Percentiles rank a stretch among this genome's conserved stretches.
These are phyloP conservation scores for Hypercompe scribonia DNA, from an alignment of 2,888 invertebrate genomes.

Conservation along the genomic window DNA sequence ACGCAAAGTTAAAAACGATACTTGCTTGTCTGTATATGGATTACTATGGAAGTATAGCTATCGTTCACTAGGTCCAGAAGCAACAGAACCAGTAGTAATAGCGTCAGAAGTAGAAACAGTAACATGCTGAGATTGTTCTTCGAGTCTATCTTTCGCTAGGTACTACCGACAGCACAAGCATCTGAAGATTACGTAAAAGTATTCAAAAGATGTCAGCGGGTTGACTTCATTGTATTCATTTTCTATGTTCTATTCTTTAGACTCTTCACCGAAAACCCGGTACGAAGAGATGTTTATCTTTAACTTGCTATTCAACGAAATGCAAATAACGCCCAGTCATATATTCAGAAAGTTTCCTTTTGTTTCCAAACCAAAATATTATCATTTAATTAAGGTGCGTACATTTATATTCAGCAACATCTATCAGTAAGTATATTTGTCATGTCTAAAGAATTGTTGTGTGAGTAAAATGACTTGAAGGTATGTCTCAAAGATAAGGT, in stretches of 20 bases:
- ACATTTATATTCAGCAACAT: conserved; percentile 28
- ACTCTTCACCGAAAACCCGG: conserved; percentile 3
- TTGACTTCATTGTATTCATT: conserved; percentile 6
- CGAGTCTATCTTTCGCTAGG: background rate
- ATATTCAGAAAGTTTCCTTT: conserved; percentile 25
- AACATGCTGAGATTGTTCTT: background rate
- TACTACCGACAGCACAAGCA: background rate
- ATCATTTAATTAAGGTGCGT: conserved; percentile 45
- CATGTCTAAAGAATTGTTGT: conserved; percentile 15
- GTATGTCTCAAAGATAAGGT: conserved; percentile 32
- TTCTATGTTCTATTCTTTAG: conserved; percentile 4
- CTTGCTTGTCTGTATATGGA: background rate
- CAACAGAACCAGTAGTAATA: background rate
- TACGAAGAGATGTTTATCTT: conserved; percentile 22
- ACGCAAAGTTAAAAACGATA: background rate
- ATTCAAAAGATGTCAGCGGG: conserved; percentile 2
- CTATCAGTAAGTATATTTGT: conserved; percentile 20
- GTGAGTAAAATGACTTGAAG: conserved; percentile 21
- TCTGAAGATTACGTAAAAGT: conserved; percentile 9
- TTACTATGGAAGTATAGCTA: background rate
- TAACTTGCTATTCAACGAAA: conserved; percentile 22
- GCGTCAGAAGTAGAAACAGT: background rate
- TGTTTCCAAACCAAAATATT: conserved; percentile 40
- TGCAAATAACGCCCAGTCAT: conserved; percentile 20
- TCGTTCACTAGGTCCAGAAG: background rate